Percentiles rank a stretch among this genome's conserved stretches.
phyloP scores from a whole-genome alignment of 1,140 invertebrate genomes.

The Drosophila simulans region DNA sequence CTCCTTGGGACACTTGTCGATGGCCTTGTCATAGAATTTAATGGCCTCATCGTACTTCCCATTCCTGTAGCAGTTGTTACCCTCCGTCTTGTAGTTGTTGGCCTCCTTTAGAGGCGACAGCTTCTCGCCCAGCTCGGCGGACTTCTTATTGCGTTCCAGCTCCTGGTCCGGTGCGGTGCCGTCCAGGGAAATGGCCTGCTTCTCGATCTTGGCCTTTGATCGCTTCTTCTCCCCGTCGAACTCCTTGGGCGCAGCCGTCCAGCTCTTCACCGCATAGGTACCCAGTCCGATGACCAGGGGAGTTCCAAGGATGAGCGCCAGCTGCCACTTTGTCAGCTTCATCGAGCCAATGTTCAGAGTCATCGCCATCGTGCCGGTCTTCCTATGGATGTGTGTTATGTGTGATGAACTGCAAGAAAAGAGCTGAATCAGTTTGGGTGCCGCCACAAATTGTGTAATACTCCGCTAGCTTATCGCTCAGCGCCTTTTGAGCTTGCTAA shows the following conservation, averaged over 20 bases:
- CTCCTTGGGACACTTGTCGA: conserved; percentile 92
- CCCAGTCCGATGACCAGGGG: conserved; percentile 92
- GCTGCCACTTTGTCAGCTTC: conserved; percentile 85
- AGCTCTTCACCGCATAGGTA: conserved; percentile 91
- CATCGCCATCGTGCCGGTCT: conserved; percentile 55
- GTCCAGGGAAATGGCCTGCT: conserved; percentile 85
- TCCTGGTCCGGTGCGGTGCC: conserved; percentile 83
- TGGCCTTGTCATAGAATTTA: conserved; percentile 94
- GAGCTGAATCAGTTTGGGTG: conserved; percentile 3
- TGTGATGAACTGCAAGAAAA: conserved; percentile 49
- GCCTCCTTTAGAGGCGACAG: conserved; percentile 85
- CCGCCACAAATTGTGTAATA: conserved; percentile 66
- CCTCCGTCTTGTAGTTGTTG: conserved; percentile 90
- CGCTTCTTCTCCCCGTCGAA: conserved; percentile 16
- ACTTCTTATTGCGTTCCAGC: conserved; percentile 86
- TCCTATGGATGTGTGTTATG: conserved; percentile 23
- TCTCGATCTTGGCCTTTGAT: conserved; percentile 50
- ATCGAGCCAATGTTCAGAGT: conserved; percentile 66
- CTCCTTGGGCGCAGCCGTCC: conserved; percentile 47
- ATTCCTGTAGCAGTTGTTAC: conserved; percentile 94
- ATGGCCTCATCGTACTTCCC: conserved; percentile 96
- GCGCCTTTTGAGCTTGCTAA: conserved; percentile 41
- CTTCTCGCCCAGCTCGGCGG: conserved; percentile 85
- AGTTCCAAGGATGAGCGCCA: conserved; percentile 89
- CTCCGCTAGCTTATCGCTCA: conserved; percentile 52